Evolutionary conservation across 2,113 vertebrate species (phyloP), one percentile per base, ranked within the genome.

Genomic region (Siniperca chuatsi): DNA sequence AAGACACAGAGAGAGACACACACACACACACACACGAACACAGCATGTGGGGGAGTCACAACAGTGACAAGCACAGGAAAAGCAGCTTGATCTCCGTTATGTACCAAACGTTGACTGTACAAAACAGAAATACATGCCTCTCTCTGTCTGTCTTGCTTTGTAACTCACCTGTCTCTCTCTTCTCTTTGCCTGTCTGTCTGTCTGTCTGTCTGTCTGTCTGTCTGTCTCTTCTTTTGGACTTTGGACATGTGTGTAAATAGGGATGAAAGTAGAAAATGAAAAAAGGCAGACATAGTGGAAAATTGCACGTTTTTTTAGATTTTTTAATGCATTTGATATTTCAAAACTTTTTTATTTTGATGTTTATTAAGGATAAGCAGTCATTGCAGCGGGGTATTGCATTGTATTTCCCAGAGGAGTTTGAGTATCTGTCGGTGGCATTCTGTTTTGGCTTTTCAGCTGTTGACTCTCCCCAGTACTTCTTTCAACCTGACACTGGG

Each of bases 51-150:
- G 74, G 60, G 40, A 73, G 72, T 46, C 58, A 50, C 60, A 68
- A 35, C 75, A 70, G 72, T 44, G 66, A 86, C 57, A 61, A 42
- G 67, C 25, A 44, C 82, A 92, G 77, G 74, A 81, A 87, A 84
- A 90, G 71, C 83, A 77, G 80, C 77, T 88, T 87, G 79, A 81
- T 73, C 62, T 85, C 75, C 18, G 68, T 75, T 72, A 44, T 65
- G 75, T 50, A 81, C 52, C 73, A 79, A 86, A 81, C n/a, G 8
- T 50, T 57, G 70, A 78, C 35, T 11, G 57, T 33, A 57, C 40
- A 8, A 71, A 79, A 46, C 48, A 50, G 12, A 79, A 83, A 80
- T 25, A 13, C 42, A 71, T 70, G 50, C 9, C 2, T 62, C 40
- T 61, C 8, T 79, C n/a, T 66, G 33, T 74, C 33, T 64, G 37